A percentile compares a stretch with the other conserved stretches of the same genome.
Evolutionary conservation across 2,113 vertebrate genomes (phyloP).

Genomic region (Engystomops pustulosus): DNA sequence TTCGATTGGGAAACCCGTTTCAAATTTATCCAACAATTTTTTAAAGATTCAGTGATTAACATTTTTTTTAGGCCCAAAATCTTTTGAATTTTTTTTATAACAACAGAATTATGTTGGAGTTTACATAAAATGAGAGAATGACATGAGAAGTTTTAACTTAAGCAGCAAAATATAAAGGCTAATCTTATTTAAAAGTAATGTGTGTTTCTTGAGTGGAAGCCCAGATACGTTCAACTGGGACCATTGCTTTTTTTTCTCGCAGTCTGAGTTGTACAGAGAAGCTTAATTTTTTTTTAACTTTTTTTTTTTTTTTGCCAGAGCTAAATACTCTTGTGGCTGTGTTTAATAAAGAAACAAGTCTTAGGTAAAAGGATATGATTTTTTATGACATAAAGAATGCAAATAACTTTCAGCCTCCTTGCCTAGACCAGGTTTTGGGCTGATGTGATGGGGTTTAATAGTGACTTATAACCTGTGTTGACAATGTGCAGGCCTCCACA

Average conservation of each 20-base stretch:
- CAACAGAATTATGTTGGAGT: slow-evolving; percentile 79
- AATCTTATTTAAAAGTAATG: slow-evolving; percentile 88
- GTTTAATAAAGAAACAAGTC: slow-evolving; percentile 88
- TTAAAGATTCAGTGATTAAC: no score
- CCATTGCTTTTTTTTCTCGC: slow-evolving; percentile 70
- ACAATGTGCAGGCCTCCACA: slow-evolving; percentile 89
- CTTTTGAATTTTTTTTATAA: slow-evolving; percentile 83
- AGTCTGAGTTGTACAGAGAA: slow-evolving; percentile 77
- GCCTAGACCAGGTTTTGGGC: slow-evolving; percentile 78
- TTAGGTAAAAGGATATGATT: slow-evolving; percentile 88
- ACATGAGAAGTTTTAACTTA: slow-evolving; percentile 87
- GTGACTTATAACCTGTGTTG: slow-evolving; percentile 97
- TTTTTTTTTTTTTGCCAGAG: slow-evolving; percentile 72
- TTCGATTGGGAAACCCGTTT: no score
- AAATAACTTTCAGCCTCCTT: slow-evolving; percentile 82
- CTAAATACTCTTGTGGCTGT: slow-evolving; percentile 84
- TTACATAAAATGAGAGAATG: slow-evolving; percentile 83
- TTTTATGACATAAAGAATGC: slow-evolving; percentile 88
- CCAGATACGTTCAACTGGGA: slow-evolving; percentile 81
- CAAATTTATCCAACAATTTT: no score
- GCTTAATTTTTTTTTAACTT: slow-evolving; percentile 63
- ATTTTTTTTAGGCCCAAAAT: neutral
- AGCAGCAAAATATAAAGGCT: slow-evolving; percentile 85
- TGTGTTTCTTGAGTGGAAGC: slow-evolving; percentile 83
- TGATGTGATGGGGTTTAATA: slow-evolving; percentile 89